Evolutionary conservation across 2,797 vertebrate species (phyloP).

Genomic region (Gallinago nigripennis): DNA sequence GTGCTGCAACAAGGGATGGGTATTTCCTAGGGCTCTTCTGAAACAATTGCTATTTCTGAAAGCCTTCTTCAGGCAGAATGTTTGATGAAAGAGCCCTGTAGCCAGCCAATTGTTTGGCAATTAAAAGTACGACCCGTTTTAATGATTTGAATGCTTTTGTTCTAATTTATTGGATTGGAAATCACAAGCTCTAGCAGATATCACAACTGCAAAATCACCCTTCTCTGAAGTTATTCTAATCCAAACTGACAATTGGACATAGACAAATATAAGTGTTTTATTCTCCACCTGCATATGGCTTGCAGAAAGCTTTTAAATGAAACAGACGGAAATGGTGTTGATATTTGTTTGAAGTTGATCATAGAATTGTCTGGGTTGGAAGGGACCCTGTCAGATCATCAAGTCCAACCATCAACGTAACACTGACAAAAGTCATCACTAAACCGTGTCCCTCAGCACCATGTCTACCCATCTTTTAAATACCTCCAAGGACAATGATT

Average conservation of each 20-base stretch:
- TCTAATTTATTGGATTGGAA: constrained; percentile 52
- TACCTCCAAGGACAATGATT: too few species aligned
- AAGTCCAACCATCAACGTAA: too few species aligned
- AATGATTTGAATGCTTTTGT: constrained; percentile 43
- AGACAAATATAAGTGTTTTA: constrained; percentile 33
- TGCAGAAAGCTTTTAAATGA: not conserved
- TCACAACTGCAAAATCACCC: constrained; percentile 33
- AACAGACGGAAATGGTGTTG: not conserved
- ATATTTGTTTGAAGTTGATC: not conserved
- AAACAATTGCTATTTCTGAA: not conserved
- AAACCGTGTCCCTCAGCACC: too few species aligned
- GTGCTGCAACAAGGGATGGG: not conserved
- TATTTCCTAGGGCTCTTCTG: not conserved
- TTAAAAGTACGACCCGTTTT: not conserved
- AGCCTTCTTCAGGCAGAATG: not conserved
- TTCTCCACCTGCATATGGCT: not conserved
- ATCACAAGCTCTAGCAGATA: constrained; percentile 33
- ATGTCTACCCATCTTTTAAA: too few species aligned
- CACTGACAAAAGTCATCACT: too few species aligned
- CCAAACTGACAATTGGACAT: not conserved
- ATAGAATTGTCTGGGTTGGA: too few species aligned
- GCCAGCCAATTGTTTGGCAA: not conserved
- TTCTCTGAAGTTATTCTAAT: constrained; percentile 41
- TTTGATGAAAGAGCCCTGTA: not conserved
- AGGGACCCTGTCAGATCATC: too few species aligned